Conservation (phyloP, 2,113 vertebrate genomes). For the Sorex fumeus region DNA sequence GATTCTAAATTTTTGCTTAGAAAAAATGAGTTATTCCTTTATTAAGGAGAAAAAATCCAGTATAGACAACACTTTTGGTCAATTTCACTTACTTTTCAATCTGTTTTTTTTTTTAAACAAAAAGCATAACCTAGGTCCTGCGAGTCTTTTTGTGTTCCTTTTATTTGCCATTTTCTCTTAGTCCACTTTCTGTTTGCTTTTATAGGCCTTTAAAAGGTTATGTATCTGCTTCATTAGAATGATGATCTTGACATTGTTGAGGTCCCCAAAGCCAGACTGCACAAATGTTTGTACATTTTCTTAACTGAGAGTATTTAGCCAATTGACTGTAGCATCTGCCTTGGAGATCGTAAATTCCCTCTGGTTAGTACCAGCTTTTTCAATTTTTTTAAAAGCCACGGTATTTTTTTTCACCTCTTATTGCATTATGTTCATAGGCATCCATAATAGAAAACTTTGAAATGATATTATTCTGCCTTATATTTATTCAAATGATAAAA, state of each 20-base stretch:
- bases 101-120: not conserved
- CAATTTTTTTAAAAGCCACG: not conserved
- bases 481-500: not conserved
- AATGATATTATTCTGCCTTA: not conserved
- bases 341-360: not conserved
- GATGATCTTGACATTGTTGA: not conserved
- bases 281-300: conserved; percentile 21
- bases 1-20: not conserved
- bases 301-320: conserved; percentile 18
- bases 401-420: not conserved
- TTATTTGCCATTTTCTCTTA: not conserved
- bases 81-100: not conserved
- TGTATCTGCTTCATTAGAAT: not conserved
- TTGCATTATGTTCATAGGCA: not conserved
- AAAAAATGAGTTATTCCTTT: not conserved
- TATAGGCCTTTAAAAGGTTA: not conserved
- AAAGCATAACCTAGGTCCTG: rapidly evolving
- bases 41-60: not conserved
- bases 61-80: not conserved
- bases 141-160: not conserved
- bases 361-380: not conserved
- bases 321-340: not conserved
- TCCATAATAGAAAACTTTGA: not conserved
- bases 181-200: not conserved
- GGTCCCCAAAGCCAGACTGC: not conserved